A percentile compares a stretch with the other conserved stretches of the same genome.
These are phyloP conservation scores for Zaprionus davidi DNA, from an alignment of 1,140 invertebrate genomes.

Conservation along the genomic window DNA sequence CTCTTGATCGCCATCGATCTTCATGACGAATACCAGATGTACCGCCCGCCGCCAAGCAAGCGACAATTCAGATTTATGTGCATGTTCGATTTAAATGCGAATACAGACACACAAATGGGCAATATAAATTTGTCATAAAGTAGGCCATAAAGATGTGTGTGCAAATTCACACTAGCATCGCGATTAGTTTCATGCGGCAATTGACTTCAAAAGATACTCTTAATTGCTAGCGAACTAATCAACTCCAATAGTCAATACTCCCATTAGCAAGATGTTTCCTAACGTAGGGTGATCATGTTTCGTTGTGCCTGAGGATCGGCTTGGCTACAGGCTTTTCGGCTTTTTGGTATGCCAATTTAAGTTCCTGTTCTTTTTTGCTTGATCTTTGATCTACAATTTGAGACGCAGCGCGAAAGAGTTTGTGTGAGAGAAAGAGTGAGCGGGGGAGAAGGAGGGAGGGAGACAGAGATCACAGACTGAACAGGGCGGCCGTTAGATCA, in stretches of 20 bases:
- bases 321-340: conserved; percentile 33
- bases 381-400: conserved; percentile 84
- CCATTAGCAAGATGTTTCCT: conserved; percentile 8
- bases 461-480: conserved; percentile 33
- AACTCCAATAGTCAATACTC: background rate
- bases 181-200: background rate
- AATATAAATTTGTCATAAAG: background rate
- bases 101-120: background rate
- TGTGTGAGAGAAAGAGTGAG: too few relatives aligned
- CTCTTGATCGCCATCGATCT: conserved; percentile 33
- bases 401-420: conserved; percentile 58
- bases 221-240: background rate
- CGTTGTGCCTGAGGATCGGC: conserved; percentile 45
- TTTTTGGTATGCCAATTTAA: conserved; percentile 78
- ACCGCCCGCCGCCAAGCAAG: conserved; percentile 5
- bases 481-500: conserved; percentile 78
- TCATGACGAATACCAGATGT: conserved; percentile 45
- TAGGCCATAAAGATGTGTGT: background rate
- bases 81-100: conserved; percentile 23
- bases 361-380: conserved; percentile 66
- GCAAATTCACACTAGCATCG: background rate
- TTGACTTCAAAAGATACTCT: background rate
- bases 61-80: conserved; percentile 74
- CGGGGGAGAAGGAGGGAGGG: background rate
- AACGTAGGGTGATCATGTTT: conserved; percentile 66